phyloP scores from a whole-genome alignment of 2,113 vertebrate genomes.

The Lepus timidus region DNA sequence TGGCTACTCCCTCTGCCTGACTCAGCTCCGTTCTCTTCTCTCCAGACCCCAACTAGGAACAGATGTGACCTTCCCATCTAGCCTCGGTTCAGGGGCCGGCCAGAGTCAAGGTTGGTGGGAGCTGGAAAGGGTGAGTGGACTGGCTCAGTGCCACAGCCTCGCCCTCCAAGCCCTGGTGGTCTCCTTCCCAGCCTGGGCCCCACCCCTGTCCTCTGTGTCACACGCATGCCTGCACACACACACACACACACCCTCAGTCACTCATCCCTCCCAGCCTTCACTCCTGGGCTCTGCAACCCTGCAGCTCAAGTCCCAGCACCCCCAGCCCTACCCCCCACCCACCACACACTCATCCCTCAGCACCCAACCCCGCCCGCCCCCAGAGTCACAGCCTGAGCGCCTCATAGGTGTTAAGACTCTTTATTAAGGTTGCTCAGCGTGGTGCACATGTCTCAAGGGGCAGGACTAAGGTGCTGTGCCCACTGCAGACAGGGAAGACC shows the following conservation, averaged over 20 bases:
- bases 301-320: not conserved
- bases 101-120: not conserved
- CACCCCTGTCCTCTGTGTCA: not conserved
- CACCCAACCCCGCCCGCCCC: not conserved
- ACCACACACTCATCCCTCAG: not conserved
- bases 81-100: not conserved
- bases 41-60: conserved; percentile 58
- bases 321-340: not conserved
- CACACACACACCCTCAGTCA: not conserved
- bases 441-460: not conserved
- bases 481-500: not conserved
- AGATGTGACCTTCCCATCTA: conserved; percentile 67
- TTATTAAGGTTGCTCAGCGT: conserved; percentile 71
- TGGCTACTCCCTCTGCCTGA: not conserved
- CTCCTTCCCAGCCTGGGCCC: not conserved
- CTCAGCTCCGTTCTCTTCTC: conserved; percentile 23
- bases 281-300: not conserved
- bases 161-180: not conserved
- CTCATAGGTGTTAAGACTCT: conserved; percentile 46
- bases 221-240: not conserved
- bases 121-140: not conserved
- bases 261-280: not conserved
- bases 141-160: not conserved
- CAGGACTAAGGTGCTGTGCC: not conserved
- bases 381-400: not conserved